phyloP scores from a whole-genome alignment of 2,797 vertebrate species.

The Anolis apletophallus region DNA sequence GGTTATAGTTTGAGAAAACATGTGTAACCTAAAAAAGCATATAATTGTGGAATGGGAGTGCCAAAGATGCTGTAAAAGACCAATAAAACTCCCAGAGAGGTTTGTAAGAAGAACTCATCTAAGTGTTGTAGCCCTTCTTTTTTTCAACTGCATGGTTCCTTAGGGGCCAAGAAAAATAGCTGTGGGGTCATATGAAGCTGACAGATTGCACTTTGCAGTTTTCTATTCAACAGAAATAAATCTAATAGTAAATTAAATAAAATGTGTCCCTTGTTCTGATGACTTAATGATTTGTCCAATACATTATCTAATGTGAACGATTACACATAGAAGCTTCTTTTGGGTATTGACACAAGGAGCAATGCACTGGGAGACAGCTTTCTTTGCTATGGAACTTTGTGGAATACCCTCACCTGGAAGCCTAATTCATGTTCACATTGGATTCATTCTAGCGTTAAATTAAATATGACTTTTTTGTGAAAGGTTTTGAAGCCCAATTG shows the following conservation, averaged over 20 bases:
- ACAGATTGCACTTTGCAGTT: too few species aligned
- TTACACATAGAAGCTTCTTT: not conserved
- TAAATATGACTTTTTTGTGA: too few species aligned
- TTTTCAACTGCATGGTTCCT: too few species aligned
- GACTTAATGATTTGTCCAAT: slow-evolving; percentile 11
- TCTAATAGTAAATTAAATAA: not conserved
- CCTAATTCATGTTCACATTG: too few species aligned
- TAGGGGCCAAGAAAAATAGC: not conserved
- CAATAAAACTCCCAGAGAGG: too few species aligned
- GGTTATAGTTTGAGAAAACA: not conserved
- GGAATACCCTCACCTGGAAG: too few species aligned
- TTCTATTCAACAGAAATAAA: not conserved
- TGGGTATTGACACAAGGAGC: too few species aligned
- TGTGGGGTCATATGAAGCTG: not conserved
- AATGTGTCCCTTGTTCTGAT: rapidly evolving
- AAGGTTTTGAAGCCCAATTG: too few species aligned
- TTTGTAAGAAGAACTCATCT: not conserved
- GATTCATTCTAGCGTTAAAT: too few species aligned
- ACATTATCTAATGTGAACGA: not conserved
- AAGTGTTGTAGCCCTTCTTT: not conserved
- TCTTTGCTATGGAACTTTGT: too few species aligned
- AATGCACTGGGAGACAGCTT: too few species aligned
- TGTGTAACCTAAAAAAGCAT: not conserved
- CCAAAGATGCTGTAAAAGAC: not conserved
- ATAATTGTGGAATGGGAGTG: not conserved